phyloP scores from a whole-genome alignment of 2,113 vertebrate genomes.

The Toxotes chatareus region DNA sequence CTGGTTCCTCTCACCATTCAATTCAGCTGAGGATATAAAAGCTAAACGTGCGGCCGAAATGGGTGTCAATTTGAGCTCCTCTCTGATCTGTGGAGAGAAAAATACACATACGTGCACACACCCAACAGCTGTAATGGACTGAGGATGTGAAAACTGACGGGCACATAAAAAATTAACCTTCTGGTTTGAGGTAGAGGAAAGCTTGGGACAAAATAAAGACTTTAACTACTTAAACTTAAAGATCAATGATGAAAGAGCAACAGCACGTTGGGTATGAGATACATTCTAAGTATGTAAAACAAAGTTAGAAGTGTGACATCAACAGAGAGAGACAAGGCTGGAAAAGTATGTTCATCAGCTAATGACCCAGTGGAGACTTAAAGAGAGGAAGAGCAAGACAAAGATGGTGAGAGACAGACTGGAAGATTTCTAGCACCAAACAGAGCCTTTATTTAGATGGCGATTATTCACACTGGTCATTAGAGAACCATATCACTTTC shows the following conservation, averaged over 20 bases:
- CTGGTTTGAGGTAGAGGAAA: constrained; percentile 44
- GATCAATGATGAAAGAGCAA: constrained; percentile 41
- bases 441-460: constrained; percentile 86
- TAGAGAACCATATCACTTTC: constrained; percentile 87
- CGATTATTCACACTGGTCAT: constrained; percentile 87
- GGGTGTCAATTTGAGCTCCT: constrained; percentile 76
- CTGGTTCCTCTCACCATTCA: constrained; percentile 55
- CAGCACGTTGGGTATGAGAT: constrained; percentile 1
- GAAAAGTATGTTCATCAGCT: constrained; percentile 18
- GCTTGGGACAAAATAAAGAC: background rate
- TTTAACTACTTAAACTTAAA: constrained; percentile 10
- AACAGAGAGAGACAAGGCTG: constrained; percentile 7
- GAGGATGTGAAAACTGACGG: constrained; percentile 69
- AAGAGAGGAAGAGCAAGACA: constrained; percentile 40
- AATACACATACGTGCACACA: constrained; percentile 39
- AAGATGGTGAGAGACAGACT: constrained; percentile 61
- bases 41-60: constrained; percentile 74
- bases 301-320: constrained; percentile 20
- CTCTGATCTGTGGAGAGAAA: constrained; percentile 73
- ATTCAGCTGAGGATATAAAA: constrained; percentile 70
- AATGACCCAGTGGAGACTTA: constrained; percentile 35
- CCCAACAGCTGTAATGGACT: constrained; percentile 71
- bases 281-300: constrained; percentile 1
- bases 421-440: constrained; percentile 80
- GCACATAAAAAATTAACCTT: constrained; percentile 48